Evolutionary conservation across 2,888 invertebrate genomes (phyloP), one percentile per base, ranked within the genome.

Genomic region (Dryadula phaetusa): DNA sequence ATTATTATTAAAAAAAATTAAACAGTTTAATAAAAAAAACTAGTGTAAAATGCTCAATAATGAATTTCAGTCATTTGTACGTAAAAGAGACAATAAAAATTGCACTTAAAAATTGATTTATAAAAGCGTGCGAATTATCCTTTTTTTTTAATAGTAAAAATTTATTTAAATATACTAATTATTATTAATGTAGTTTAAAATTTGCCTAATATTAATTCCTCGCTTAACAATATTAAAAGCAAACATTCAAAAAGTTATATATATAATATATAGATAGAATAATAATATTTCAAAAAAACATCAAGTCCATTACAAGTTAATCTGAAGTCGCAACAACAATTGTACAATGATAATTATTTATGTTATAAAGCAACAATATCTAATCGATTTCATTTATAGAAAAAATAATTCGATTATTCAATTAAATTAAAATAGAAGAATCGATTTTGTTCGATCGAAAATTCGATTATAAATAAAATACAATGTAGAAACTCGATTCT

Each of bases 31-130:
- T n/a, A 67, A 65, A 56, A 65, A 40, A 64, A 71, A 70, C 67
- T 70, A 67, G 66, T 62, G 53, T 69, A 72, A 73, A 75, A 72
- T 75, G 74, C 74, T 66, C 61, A 64, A 68, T 60, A 56, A 69
- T 32, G 52, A 71, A 71, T 71, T 73, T 68, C 40, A 71, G 70
- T 69, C 69, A 58, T 47, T 18, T 49, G 34, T 62, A 40, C 49
- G 20, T 18, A 40, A 20, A 42, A 65, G 7, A 8, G 6, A 7
- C 8, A 8, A 32, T 32, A n/a, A n/a, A n/a, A n/a, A 28, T 25
- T 25, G 34, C 14, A 58, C 18, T 63, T 8, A 32, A 53, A 53
- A 12, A 44, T 20, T 56, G 8, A 12, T 52, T 52, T 22, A 22
- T n/a, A 40, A 20, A 40, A 56, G 40, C 40, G 40, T 56, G 56